A percentile compares a stretch with the other conserved stretches of the same genome.
These are phyloP conservation scores for Tupaia chinensis DNA, from an alignment of 2,113 vertebrate genomes.

Conservation along the genomic window DNA sequence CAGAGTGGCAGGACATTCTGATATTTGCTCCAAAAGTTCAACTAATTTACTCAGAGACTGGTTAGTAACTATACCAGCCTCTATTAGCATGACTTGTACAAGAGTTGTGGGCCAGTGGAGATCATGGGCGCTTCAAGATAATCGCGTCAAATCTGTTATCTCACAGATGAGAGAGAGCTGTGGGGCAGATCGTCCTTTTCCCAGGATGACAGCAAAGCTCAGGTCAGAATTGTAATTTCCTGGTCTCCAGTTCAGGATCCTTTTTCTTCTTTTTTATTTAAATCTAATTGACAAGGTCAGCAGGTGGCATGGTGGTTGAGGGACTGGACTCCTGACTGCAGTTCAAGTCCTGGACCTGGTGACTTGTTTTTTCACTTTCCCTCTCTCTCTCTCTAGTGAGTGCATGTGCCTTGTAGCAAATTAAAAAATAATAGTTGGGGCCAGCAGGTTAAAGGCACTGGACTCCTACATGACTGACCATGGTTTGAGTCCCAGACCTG, in stretches of 20 bases:
- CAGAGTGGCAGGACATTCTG: background rate
- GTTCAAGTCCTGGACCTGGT: too few species aligned
- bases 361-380: too few species aligned
- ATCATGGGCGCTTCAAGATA: background rate
- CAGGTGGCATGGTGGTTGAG: background rate
- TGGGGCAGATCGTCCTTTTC: background rate
- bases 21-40: slow-evolving; percentile 18
- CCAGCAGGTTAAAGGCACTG: too few species aligned
- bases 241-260: background rate
- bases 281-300: background rate
- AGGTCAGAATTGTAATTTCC: background rate
- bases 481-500: too few species aligned
- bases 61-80: background rate
- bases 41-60: background rate
- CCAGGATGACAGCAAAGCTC: background rate
- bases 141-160: background rate
- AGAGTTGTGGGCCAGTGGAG: background rate
- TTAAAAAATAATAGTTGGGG: too few species aligned
- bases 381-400: too few species aligned
- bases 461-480: too few species aligned
- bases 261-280: background rate
- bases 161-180: background rate
- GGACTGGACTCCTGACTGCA: too few species aligned
- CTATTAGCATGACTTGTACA: background rate
- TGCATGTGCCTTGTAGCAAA: too few species aligned